Percentiles rank a stretch among this genome's conserved stretches.
phyloP scores from a whole-genome alignment of 2,797 vertebrate genomes.

The Cryptoprocta ferox region DNA sequence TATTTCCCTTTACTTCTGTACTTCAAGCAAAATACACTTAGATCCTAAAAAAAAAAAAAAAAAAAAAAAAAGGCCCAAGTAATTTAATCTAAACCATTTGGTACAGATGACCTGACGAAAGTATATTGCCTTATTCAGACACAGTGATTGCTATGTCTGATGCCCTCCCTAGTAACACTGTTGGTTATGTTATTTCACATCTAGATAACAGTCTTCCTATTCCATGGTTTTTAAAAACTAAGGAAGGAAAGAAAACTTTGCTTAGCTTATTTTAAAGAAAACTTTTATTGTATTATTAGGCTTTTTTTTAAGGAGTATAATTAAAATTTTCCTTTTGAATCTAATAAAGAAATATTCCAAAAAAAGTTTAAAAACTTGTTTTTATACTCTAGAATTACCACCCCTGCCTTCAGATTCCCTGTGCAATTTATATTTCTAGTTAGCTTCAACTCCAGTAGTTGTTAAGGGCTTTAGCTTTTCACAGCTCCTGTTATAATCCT shows the following conservation, averaged over 20 bases:
- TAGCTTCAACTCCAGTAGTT: not conserved
- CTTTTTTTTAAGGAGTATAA: not conserved
- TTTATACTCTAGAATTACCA: not conserved
- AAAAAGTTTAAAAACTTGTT: not conserved
- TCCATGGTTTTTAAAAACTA: slow-evolving; percentile 29
- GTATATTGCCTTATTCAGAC: not conserved
- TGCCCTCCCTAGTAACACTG: not conserved
- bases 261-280: slow-evolving; percentile 55
- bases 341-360: slow-evolving; percentile 2
- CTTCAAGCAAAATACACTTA: slow-evolving; percentile 40
- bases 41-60: not conserved
- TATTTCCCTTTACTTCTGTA: slow-evolving; percentile 12
- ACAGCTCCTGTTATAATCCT: not conserved
- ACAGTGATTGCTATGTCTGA: not conserved
- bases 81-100: slow-evolving; percentile 33
- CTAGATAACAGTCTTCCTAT: slow-evolving; percentile 20
- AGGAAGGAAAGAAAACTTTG: not conserved
- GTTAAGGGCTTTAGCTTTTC: slow-evolving; percentile 39
- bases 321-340: slow-evolving; percentile 46
- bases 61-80: not conserved
- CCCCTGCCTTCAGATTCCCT: not conserved
- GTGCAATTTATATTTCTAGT: not conserved
- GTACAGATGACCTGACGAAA: slow-evolving; percentile 12
- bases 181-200: slow-evolving; percentile 22
- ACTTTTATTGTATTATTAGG: not conserved